phyloP scores from a whole-genome alignment of 2,797 vertebrate genomes.

The Cuculus canorus region DNA sequence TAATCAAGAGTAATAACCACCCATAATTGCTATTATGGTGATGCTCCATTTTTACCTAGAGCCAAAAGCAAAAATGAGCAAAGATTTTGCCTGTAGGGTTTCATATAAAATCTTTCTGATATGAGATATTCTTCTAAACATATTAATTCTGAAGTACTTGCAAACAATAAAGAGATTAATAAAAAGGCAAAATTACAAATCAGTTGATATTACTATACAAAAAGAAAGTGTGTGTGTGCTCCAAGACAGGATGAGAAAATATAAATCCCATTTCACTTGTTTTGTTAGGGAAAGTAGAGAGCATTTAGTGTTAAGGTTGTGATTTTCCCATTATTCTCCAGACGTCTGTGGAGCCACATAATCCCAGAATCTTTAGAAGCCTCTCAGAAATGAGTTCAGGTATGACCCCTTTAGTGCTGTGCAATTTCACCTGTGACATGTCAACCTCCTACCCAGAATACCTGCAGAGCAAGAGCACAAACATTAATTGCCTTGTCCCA shows the following conservation, averaged over 20 bases:
- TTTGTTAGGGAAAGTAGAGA: not conserved
- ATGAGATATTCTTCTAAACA: not conserved
- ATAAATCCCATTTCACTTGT: not conserved
- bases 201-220: not conserved
- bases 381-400: not conserved
- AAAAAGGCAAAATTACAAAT: not conserved
- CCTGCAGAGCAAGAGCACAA: not conserved
- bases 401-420: not conserved
- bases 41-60: constrained; percentile 26
- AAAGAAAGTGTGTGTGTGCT: not conserved
- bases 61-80: not conserved
- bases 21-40: constrained; percentile 35
- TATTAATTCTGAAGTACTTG: not conserved
- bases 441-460: not conserved
- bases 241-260: not conserved
- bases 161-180: not conserved
- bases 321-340: not conserved
- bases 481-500: not conserved
- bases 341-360: not conserved
- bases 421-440: rapidly evolving
- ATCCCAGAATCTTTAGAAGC: not conserved
- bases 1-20: constrained; percentile 76
- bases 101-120: not conserved
- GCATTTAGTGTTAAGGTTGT: not conserved
- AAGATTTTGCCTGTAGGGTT: not conserved